Evolutionary conservation across 2,113 vertebrate species (phyloP), one percentile per base, ranked within the genome.

Genomic region (Phaetusa simplex): DNA sequence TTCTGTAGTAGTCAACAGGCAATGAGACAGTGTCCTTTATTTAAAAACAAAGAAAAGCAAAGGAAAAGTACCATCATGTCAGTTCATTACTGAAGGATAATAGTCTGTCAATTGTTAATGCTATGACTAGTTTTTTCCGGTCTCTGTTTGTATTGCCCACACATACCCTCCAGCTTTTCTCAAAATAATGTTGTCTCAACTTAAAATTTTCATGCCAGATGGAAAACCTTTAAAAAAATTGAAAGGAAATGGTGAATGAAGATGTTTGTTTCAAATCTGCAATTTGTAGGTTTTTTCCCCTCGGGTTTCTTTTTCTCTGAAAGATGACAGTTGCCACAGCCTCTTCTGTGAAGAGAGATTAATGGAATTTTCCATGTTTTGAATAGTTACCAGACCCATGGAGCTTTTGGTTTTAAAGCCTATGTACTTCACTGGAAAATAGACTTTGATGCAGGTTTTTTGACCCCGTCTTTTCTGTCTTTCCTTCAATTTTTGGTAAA

Each of bases 151-250:
- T 69, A 43, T 92, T 96, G 55, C 91, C 73, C 53, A 72, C 73
- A 58, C 47, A 71, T 76, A 73, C 65, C 94, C 91, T 88, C 90
- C 66, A 58, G 88, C 79, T 82, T 82, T 88, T 90, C 87, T 65
- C 87, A 67, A 94, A 94, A 95, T 95, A 90, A 90, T 72, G 45
- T 92, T 93, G 80, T 93, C 55, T 93, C 69, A 73, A 58, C 43
- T 82, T 89, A 67, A 65, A 56, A 38, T 86, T 94, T 95, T 82
- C 19, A 13, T 82, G 58, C 67, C 72, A 88, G 71, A 79, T 76
- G 79, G 79, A 81, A 95, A 92, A 69, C 27, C 29, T 38, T 43
- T 69, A 42, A 21, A 61, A 64, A 90, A 88, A 52, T 23, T 17
- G 29, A 93, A 77, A 47, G 66, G 78, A 88, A 73, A 47, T 95